A percentile compares a stretch with the other conserved stretches of the same genome.
Conservation (phyloP, 92 coral and sea anemone species). For the Chrysogorgia sp. region DNA sequence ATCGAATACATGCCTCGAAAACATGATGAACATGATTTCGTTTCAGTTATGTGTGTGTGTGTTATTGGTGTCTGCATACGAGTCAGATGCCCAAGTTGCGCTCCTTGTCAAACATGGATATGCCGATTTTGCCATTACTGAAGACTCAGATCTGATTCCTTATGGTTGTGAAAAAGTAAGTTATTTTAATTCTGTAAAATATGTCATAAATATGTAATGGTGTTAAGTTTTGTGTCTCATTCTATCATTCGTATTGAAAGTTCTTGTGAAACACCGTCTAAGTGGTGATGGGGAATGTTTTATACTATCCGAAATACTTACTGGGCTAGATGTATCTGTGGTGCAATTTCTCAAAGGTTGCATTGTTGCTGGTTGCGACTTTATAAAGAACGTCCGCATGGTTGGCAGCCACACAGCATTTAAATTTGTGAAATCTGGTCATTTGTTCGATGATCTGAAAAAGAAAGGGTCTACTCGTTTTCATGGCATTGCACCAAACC, state of each 20-base stretch:
- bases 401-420: constrained; percentile 53
- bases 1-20: no score
- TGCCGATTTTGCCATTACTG: no score
- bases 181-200: no score
- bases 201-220: no score
- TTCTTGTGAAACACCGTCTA: no score
- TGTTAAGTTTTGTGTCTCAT: neutral
- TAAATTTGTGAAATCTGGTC: no score
- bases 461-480: constrained; percentile 23
- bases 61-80: constrained; percentile 56
- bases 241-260: no score
- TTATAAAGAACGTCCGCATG: constrained; percentile 45
- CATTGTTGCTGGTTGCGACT: constrained; percentile 67
- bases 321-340: constrained; percentile 34
- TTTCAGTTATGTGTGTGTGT: neutral
- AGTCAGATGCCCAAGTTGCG: constrained; percentile 66
- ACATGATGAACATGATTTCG: no score
- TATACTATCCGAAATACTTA: constrained; percentile 25
- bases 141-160: constrained; percentile 64
- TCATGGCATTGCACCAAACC: constrained; percentile 53
- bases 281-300: constrained; percentile 61
- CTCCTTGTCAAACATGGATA: no score
- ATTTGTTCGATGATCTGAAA: no score
- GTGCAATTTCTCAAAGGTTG: constrained; percentile 46
- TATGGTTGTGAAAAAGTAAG: constrained; percentile 69